Evolutionary conservation across 2,113 vertebrate species (phyloP).

Genomic region (Piaya cayana): DNA sequence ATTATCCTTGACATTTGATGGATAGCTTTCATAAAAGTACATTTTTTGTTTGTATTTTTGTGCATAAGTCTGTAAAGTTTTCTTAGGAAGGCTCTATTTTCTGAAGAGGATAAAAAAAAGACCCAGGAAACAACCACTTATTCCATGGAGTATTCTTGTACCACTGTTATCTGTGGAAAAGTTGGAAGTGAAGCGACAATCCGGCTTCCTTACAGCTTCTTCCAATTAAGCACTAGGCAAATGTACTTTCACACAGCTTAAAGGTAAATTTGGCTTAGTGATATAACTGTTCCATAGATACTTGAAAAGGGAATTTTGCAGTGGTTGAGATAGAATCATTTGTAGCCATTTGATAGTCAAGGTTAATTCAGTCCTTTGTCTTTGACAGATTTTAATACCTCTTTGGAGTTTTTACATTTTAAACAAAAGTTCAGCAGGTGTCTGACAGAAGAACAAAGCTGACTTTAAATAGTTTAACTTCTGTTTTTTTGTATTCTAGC

Average conservation of each 20-base stretch:
- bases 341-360: slow-evolving; percentile 5
- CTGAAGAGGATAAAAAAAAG: slow-evolving; percentile 2
- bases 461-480: slow-evolving; percentile 63
- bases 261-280: slow-evolving; percentile 10
- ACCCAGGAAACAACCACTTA: not conserved
- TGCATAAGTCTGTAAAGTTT: slow-evolving; percentile 58
- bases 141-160: not conserved
- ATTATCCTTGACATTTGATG: slow-evolving; percentile 96
- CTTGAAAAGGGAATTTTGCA: not conserved
- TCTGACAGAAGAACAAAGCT: slow-evolving; percentile 54
- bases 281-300: not conserved
- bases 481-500: slow-evolving; percentile 48
- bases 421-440: slow-evolving; percentile 45
- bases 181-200: slow-evolving; percentile 16
- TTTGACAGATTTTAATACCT: slow-evolving; percentile 26
- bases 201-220: not conserved
- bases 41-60: not conserved
- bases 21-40: slow-evolving; percentile 92
- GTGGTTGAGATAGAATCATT: not conserved
- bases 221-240: not conserved
- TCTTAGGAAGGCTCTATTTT: slow-evolving; percentile 44
- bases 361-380: slow-evolving; percentile 36
- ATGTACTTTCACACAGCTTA: not conserved
- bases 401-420: slow-evolving; percentile 32
- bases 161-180: not conserved